phyloP scores from a whole-genome alignment of 1,140 invertebrate species.

The Drosophila rhopaloa region DNA sequence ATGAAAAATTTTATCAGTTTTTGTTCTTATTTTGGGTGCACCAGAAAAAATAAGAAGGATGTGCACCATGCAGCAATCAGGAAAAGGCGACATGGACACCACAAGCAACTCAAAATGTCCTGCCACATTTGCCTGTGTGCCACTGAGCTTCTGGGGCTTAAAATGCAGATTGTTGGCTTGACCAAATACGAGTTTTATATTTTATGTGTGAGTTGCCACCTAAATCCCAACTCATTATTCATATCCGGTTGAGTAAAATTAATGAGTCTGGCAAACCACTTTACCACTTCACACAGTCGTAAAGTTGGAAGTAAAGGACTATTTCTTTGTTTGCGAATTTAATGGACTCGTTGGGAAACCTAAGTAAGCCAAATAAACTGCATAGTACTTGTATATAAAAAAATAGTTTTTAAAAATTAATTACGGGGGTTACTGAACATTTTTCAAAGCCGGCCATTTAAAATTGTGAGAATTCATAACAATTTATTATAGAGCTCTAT shows the following conservation, averaged over 20 bases:
- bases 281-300: slow-evolving; percentile 16
- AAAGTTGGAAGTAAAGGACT: slow-evolving; percentile 8
- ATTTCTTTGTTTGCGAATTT: slow-evolving; percentile 33
- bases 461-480: too few relatives aligned
- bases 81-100: slow-evolving; percentile 18
- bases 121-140: slow-evolving; percentile 21
- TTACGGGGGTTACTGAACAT: too few relatives aligned
- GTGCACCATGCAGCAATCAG: slow-evolving; percentile 33
- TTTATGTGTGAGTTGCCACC: slow-evolving; percentile 20
- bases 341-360: slow-evolving; percentile 1
- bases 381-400: too few relatives aligned
- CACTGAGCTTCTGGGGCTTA: slow-evolving; percentile 33
- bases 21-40: slow-evolving; percentile 20
- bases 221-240: slow-evolving; percentile 57
- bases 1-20: slow-evolving; percentile 55
- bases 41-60: slow-evolving; percentile 25
- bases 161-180: slow-evolving; percentile 56
- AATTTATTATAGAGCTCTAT: too few relatives aligned
- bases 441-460: too few relatives aligned
- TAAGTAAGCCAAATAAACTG: background rate
- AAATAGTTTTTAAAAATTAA: too few relatives aligned
- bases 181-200: slow-evolving; percentile 41
- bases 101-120: slow-evolving; percentile 31
- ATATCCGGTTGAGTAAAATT: slow-evolving; percentile 64
- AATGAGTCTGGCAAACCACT: slow-evolving; percentile 49